Evolutionary conservation across 2,888 invertebrate species (phyloP), one percentile per base, ranked within the genome.

Genomic region (Eretmocerus hayati): DNA sequence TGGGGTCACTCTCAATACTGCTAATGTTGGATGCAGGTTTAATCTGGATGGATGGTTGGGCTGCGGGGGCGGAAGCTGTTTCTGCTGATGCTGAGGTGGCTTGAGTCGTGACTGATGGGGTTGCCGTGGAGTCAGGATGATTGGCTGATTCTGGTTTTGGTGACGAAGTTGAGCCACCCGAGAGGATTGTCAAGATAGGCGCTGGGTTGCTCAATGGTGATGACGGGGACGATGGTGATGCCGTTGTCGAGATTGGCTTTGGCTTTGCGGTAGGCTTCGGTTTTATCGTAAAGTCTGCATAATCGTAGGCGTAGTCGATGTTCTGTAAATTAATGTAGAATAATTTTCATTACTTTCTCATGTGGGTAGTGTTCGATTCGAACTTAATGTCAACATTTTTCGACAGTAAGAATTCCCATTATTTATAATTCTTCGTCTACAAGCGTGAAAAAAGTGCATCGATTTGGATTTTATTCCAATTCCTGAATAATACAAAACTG

Each of bases 241-340:
- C 37, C 31, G 45, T 46, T 15, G 16, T 41, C 4, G 19, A 48
- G 15, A 18, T 13, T 18, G 48, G 40, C 11, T 43, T 26, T n/a
- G 26, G n/a, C 4, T 6, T 22, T 8, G 19, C 4, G 4, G 37
- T 15, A 2, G 59, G 46, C 16, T 58, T 57, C 21, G 84, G 84
- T 71, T 83, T 85, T 62, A 83, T 74, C 18, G 85, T 85, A 69
- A 84, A 79, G 62, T 85, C 84, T 4, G 81, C 75, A 60, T 84
- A 84, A 65, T 85, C 85, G 64, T 85, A 85, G 42, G 80, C 78
- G 63, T 85, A 85, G 69, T 85, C 84, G 57, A 83, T 84, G 63
- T 82, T 83, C 84, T 84, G 73, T 23, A 76, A 79, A 33, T 5
- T 33, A n/a, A n/a, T n/a, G n/a, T n/a, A n/a, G n/a, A n/a, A n/a